phyloP scores from a whole-genome alignment of 53 echinoderm and acorn worm genomes.

The Luidia sarsii region DNA sequence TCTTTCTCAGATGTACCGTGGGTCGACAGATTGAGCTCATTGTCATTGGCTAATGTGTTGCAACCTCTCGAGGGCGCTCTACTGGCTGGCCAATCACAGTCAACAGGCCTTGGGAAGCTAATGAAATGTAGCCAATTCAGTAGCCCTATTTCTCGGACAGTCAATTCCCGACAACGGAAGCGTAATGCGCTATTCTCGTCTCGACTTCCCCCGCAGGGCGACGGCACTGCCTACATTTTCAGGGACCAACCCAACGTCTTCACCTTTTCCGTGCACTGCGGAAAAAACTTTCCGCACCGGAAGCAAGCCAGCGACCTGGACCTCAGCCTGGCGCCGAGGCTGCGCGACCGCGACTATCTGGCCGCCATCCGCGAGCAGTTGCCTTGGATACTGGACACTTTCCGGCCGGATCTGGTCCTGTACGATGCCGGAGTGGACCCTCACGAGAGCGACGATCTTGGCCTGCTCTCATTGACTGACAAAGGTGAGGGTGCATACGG shows the following conservation, averaged over 20 bases:
- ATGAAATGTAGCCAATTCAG: no score
- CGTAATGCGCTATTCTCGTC: no score
- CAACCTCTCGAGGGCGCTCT: no score
- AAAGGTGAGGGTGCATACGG: slow-evolving; percentile 47
- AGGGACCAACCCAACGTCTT: slow-evolving; percentile 60
- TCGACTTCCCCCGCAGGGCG: slow-evolving; percentile 48
- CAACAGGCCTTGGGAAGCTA: no score
- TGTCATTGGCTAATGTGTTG: no score
- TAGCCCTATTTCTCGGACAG: no score
- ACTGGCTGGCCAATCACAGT: no score
- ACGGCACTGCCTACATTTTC: slow-evolving; percentile 82
- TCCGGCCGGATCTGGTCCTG: slow-evolving; percentile 65
- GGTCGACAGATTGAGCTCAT: no score
- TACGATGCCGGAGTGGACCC: slow-evolving; percentile 86
- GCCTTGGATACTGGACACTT: slow-evolving; percentile 62
- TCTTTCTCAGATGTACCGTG: no score
- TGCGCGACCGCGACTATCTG: slow-evolving; percentile 66
- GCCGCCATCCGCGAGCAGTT: slow-evolving; percentile 57
- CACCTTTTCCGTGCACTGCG: slow-evolving; percentile 81
- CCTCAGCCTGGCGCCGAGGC: slow-evolving; percentile 54
- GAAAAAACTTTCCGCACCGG: slow-evolving; percentile 73
- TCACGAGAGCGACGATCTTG: slow-evolving; percentile 68
- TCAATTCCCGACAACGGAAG: no score
- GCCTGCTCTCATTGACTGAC: slow-evolving; percentile 72
- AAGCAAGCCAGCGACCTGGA: slow-evolving; percentile 78